Base-by-base conservation (phyloP, 53 echinoderm and acorn worm genomes). In the Stichopus horrens region DNA sequence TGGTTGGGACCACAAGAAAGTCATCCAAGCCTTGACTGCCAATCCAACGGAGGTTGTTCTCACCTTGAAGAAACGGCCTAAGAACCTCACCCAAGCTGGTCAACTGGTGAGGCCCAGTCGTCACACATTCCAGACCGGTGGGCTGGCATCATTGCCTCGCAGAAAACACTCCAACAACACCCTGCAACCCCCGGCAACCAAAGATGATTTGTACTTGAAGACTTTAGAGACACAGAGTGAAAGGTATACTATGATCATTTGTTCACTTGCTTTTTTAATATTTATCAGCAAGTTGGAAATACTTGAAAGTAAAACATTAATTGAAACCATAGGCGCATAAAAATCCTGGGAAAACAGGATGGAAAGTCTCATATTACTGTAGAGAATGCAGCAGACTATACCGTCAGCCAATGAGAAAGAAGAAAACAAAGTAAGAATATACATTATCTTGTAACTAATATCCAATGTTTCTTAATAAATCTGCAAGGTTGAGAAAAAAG, bases 1-100 rank as follows among this genome's bases (percentile, higher is more conserved):
- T 88, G 93, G 94, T 65, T 97, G 98, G 98, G 91, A 94, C 55
- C 98, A 95, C 86, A 92, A 91, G 66, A 93, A 95, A 58, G 91
- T 97, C 9, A 92, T 97, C 52, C 91, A 90, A 11, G 90, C 95
- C 63, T 90, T 97, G 9, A 95, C 74, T 74, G 83, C 89, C 21
- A 91, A 97, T 83, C 89, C 90, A 21, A 90, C 77, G 23, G 95
- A 91, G 52, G 93, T 95, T 57, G 79, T 80, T n/a, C 89, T 97
- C 85, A 97, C 98, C 19, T 86, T 97, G 9, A 95, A 94, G 75
- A 97, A 97, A 73, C 91, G 95, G 23, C 98, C 98, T 51, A 88
- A 89, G 60, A 96, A 97, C 73, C 86, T 95, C 6, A 90, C 82
- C 80, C 89, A 91, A 37, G 94, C 98, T 4, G 98, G 98, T 11